Conservation (phyloP, 1,140 invertebrate genomes). For the Drosophila novamexicana region DNA sequence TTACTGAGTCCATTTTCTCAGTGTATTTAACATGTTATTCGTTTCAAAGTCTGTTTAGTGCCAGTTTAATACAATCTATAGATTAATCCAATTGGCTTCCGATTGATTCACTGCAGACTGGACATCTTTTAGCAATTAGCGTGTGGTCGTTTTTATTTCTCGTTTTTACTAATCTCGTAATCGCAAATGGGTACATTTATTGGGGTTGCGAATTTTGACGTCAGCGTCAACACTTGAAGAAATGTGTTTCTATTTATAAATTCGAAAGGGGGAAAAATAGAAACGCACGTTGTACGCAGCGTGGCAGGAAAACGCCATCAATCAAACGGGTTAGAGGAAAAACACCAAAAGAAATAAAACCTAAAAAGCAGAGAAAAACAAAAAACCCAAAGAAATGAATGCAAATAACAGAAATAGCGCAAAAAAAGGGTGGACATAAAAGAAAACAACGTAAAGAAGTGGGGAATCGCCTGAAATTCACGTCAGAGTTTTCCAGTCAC, state of each 20-base stretch:
- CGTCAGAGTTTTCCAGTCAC: slow-evolving; percentile 39
- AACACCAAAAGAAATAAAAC: slow-evolving; percentile 25
- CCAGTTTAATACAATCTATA: not conserved
- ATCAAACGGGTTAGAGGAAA: slow-evolving; percentile 46
- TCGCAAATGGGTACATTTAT: slow-evolving; percentile 10
- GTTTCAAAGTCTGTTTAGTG: too few species aligned
- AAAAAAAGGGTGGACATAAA: slow-evolving; percentile 13
- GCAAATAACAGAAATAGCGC: slow-evolving; percentile 38
- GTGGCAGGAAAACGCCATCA: slow-evolving; percentile 54
- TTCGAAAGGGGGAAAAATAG: not conserved
- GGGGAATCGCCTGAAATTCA: slow-evolving; percentile 54
- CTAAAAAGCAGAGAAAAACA: slow-evolving; percentile 14
- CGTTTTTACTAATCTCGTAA: not conserved
- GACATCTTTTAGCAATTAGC: slow-evolving; percentile 15
- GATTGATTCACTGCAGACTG: not conserved
- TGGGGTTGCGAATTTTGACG: slow-evolving; percentile 15
- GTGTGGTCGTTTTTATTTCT: not conserved
- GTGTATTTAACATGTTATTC: too few species aligned
- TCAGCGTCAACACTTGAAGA: slow-evolving; percentile 4
- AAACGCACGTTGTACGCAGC: slow-evolving; percentile 50
- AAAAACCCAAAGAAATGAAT: slow-evolving; percentile 37
- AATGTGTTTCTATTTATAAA: slow-evolving; percentile 56
- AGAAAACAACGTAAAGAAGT: not conserved
- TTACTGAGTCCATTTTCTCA: too few species aligned
- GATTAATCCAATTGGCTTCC: too few species aligned